These are phyloP conservation scores for Camponotus vicinus DNA, from an alignment of 1,140 invertebrate genomes.

Conservation along the genomic window DNA sequence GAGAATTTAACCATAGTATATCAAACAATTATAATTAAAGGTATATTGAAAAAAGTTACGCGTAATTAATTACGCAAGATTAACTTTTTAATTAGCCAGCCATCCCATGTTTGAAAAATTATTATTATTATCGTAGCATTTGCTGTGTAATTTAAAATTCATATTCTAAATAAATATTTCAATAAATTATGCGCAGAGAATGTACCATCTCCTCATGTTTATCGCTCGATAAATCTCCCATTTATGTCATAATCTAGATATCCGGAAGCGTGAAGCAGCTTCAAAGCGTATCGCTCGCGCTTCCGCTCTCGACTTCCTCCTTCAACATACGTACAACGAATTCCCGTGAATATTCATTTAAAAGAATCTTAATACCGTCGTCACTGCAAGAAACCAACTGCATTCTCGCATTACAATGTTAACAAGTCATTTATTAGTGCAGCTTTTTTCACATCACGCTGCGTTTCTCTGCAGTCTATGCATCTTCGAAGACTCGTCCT, in stretches of 20 bases:
- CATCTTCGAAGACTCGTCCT: background rate
- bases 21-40: background rate
- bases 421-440: slow-evolving; percentile 10
- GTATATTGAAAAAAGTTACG: slow-evolving; percentile 1
- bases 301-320: slow-evolving; percentile 48
- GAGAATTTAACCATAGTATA: background rate
- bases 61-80: slow-evolving; percentile 23
- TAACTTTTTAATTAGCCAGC: background rate
- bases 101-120: background rate
- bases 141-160: slow-evolving; percentile 33
- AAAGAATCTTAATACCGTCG: background rate
- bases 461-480: background rate
- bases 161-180: background rate
- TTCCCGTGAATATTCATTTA: background rate
- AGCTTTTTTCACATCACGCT: background rate
- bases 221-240: slow-evolving; percentile 33
- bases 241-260: slow-evolving; percentile 46
- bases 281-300: background rate
- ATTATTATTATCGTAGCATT: slow-evolving; percentile 10
- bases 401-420: background rate
- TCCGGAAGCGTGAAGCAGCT: slow-evolving; percentile 39
- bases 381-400: background rate
- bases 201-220: background rate
- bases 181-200: background rate
- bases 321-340: background rate